Conservation (phyloP, 2,797 vertebrate genomes). For the Squalus acanthias region DNA sequence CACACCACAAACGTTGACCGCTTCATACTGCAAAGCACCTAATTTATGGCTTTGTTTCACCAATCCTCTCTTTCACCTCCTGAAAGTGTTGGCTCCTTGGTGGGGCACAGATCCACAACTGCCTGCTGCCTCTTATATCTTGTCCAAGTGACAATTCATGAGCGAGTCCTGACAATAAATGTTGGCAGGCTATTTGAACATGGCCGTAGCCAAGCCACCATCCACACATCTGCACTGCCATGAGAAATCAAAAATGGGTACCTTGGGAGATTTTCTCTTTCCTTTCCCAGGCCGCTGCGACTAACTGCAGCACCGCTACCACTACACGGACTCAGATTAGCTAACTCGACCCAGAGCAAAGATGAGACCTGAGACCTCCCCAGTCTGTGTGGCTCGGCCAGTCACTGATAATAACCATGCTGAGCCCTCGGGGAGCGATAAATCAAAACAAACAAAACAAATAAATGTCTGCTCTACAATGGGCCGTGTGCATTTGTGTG, state of each 20-base stretch:
- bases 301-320: not conserved
- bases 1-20: not conserved
- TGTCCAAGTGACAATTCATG: too few relatives aligned
- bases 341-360: not conserved
- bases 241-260: not conserved
- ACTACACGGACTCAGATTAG: not conserved
- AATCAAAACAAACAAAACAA: not conserved
- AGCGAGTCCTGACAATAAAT: too few relatives aligned
- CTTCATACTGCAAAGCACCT: not conserved
- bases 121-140: too few relatives aligned
- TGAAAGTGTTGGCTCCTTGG: too few relatives aligned
- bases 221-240: not conserved
- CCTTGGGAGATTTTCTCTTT: not conserved
- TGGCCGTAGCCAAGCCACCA: too few relatives aligned
- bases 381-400: not conserved
- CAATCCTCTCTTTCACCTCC: too few relatives aligned
- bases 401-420: not conserved
- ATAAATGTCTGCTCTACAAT: not conserved
- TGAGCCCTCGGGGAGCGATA: not conserved
- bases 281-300: not conserved
- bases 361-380: not conserved
- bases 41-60: not conserved
- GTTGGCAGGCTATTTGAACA: too few relatives aligned
- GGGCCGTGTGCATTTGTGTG: not conserved
- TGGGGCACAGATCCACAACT: too few relatives aligned